Evolutionary conservation across 1,140 invertebrate species (phyloP).

Genomic region (Danaus plexippus): DNA sequence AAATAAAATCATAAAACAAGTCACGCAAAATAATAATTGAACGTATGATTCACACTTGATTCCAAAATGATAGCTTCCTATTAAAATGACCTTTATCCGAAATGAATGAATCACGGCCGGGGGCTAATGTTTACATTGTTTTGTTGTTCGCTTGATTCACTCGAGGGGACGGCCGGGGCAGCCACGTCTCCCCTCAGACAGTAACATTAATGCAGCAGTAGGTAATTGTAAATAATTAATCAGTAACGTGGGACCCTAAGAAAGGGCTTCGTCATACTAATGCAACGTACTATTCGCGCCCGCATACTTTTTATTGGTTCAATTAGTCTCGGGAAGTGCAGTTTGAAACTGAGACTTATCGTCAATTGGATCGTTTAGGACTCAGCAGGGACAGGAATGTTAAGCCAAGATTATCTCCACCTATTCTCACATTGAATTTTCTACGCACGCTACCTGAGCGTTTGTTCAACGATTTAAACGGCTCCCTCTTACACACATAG

Average conservation of each 20-base stretch:
- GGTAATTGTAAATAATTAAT: conserved; percentile 53
- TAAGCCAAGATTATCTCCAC: conserved; percentile 58
- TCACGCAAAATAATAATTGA: conserved; percentile 10
- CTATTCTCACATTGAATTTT: conserved; percentile 52
- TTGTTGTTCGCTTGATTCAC: conserved; percentile 30
- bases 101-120: conserved; percentile 31
- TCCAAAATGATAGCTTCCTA: conserved; percentile 27
- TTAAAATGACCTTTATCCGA: conserved; percentile 35
- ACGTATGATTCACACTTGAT: conserved; percentile 28
- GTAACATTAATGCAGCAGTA: conserved; percentile 38
- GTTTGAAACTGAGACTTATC: conserved; percentile 21
- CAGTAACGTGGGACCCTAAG: conserved; percentile 33
- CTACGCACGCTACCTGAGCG: conserved; percentile 58
- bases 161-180: conserved; percentile 21
- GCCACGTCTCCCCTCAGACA: conserved; percentile 20
- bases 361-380: conserved; percentile 30
- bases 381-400: conserved; percentile 44
- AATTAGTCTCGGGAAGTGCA: conserved; percentile 35
- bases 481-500: conserved; percentile 49
- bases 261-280: conserved; percentile 21
- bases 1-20: neutral
- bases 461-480: conserved; percentile 51
- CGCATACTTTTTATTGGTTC: conserved; percentile 61
- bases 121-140: conserved; percentile 28
- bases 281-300: conserved; percentile 22